Evolutionary conservation across 2,113 vertebrate species (phyloP).

Genomic region (Echinops telfairi): DNA sequence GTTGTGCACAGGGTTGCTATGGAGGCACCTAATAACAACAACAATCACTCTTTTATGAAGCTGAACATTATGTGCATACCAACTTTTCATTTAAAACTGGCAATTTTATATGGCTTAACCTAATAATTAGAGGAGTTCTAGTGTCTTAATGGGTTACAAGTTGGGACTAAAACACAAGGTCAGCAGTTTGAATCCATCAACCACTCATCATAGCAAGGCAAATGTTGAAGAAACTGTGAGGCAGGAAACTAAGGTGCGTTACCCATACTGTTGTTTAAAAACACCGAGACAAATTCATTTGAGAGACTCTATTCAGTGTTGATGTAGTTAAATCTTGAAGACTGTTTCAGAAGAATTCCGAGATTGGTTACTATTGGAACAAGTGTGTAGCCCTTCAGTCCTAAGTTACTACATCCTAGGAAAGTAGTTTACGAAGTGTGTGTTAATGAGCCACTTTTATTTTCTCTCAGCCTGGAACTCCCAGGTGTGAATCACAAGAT

Average conservation of each 20-base stretch:
- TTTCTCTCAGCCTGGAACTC: neutral
- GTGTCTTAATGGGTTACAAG: too few species aligned
- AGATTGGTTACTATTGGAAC: slow-evolving; percentile 24
- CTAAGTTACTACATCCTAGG: neutral
- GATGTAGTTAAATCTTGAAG: neutral
- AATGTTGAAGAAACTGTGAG: neutral
- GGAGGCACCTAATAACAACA: too few species aligned
- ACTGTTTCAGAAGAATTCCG: neutral
- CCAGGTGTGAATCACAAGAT: neutral
- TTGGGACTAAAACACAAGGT: too few species aligned
- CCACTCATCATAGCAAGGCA: neutral
- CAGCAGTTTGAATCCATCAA: too few species aligned
- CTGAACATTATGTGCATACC: neutral
- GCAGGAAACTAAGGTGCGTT: neutral
- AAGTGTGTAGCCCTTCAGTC: neutral
- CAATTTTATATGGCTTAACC: neutral
- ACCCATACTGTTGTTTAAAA: neutral
- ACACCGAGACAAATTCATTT: neutral
- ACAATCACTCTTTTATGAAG: neutral
- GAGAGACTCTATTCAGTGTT: neutral
- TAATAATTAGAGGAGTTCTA: too few species aligned
- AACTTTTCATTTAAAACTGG: slow-evolving; percentile 39
- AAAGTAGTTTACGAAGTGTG: neutral
- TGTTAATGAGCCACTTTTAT: neutral
- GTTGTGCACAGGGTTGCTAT: too few species aligned